Conservation (phyloP, 2,113 vertebrate species). For the Lanius collurio region DNA sequence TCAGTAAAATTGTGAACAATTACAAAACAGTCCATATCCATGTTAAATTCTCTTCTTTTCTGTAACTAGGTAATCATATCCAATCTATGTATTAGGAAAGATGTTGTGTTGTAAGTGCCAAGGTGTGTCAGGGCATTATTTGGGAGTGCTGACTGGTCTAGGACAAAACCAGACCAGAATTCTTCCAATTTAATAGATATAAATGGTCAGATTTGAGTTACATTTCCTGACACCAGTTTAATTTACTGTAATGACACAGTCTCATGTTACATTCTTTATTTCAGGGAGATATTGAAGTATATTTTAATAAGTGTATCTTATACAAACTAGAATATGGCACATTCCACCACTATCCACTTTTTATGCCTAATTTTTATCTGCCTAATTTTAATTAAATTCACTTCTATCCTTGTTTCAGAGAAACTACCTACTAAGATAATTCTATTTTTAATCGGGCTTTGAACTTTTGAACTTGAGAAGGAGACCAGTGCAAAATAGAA, state of each 20-base stretch:
- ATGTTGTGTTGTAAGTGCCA: rapidly evolving
- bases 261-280: background rate
- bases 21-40: background rate
- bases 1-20: background rate
- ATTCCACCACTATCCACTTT: background rate
- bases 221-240: background rate
- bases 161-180: background rate
- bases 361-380: background rate
- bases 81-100: background rate
- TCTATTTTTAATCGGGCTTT: background rate
- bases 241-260: background rate
- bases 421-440: background rate
- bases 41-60: background rate
- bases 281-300: background rate
- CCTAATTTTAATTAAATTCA: background rate
- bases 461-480: background rate
- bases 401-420: background rate
- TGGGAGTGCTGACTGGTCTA: background rate
- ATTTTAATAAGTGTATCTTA: background rate
- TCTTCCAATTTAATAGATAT: background rate
- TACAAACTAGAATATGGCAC: background rate
- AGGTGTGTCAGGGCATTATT: background rate
- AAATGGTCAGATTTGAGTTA: background rate
- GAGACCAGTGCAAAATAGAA: background rate
- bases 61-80: background rate